Base-by-base conservation (phyloP, 2,797 vertebrate species). In the Remorina albescens region DNA sequence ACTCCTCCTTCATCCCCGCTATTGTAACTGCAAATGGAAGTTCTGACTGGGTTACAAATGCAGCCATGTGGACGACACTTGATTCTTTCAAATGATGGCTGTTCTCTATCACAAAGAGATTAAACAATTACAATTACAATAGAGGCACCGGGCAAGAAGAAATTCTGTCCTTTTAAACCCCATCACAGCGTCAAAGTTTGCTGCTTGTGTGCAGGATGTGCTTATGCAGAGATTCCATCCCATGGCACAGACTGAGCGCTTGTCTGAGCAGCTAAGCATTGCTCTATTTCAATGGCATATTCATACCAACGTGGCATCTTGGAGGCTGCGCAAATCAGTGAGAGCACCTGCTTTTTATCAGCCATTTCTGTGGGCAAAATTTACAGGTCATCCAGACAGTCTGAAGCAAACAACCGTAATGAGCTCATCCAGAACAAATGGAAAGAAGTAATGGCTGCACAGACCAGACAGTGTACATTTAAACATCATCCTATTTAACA, bases 381-480 rank as follows among this genome's bases (percentile, higher is more conserved):
- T 86, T 88, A 83, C 78, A 84, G 85, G 80, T 68, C 78, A 66
- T 69, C 70, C 50, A 64, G 39, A 58, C 73, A 58, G 67, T 73
- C 76, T 81, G 72, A 74, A 84, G 85, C 68, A 79, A 85, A 83
- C 78, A 75, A 56, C 55, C 62, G 49, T 88, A 91, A 92, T 89
- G 85, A 88, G 81, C 87, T 85, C 66, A 46, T 58, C 76, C 65
- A 57, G 78, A 84, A 82, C 76, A 81, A 86, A 90, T 89, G 77
- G 73, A 70, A 59, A 54, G 56, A 58, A 53, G 65, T 75, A 85
- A 87, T 81, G 56, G 76, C 63, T 53, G 47, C 19, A 16, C 30
- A 1, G 76, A 55, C 62, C 18, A 74, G 69, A 78, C 19, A 0
- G 60, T 69, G 63, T 67, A 56, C 72, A 74, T 75, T 88, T 78